phyloP scores from a whole-genome alignment of 2,113 vertebrate genomes.

The Tichodroma muraria region DNA sequence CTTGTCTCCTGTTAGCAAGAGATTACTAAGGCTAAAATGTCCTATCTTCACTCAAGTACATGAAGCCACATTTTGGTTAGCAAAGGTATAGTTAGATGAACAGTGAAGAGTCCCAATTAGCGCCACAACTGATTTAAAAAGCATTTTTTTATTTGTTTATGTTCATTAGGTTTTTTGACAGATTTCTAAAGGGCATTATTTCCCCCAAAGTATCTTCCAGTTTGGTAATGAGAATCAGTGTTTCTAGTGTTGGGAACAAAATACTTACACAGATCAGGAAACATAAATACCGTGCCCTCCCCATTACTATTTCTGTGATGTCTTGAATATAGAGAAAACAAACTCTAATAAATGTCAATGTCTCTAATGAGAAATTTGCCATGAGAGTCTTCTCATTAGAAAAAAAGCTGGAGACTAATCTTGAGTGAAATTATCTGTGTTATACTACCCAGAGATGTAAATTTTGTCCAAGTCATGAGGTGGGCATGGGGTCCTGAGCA shows the following conservation, averaged over 20 bases:
- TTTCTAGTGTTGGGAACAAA: neutral
- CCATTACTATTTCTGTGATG: neutral
- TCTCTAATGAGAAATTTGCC: neutral
- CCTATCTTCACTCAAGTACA: neutral
- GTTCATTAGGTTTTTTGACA: slow-evolving; percentile 19
- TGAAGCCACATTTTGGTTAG: neutral
- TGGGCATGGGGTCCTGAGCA: neutral
- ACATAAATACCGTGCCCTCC: neutral
- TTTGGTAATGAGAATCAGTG: slow-evolving; percentile 15
- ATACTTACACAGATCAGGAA: neutral
- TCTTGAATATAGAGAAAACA: neutral
- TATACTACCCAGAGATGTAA: neutral
- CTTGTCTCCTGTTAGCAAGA: neutral
- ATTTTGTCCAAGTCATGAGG: neutral
- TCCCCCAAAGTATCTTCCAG: neutral
- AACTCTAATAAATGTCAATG: neutral
- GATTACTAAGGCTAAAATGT: neutral
- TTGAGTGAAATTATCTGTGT: neutral
- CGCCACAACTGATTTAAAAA: neutral
- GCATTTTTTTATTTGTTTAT: slow-evolving; percentile 8
- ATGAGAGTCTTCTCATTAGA: neutral
- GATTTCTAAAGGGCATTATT: slow-evolving; percentile 47
- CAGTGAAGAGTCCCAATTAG: neutral
- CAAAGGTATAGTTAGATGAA: neutral
- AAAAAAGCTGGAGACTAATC: neutral